Evolutionary conservation across 2,113 vertebrate species (phyloP), one percentile per base, ranked within the genome.

Genomic region (Procapra przewalskii): DNA sequence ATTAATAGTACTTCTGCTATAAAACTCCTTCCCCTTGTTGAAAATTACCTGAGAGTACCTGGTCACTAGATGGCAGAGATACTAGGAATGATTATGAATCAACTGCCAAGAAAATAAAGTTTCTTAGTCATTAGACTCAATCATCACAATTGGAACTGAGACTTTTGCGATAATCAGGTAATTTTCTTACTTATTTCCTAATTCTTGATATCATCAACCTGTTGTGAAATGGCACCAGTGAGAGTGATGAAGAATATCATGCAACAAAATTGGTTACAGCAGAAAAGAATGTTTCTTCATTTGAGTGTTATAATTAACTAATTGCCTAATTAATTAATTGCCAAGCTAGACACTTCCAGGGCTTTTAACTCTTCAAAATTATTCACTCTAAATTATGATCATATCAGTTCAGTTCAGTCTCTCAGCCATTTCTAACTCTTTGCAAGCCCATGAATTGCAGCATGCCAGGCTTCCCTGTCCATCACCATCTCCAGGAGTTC

Each of bases 321-420:
- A 48, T 40, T 88, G 91, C 48, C 96, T 54, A 88, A 27, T 86
- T 89, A 92, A 81, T 40, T 88, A 90, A 77, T 16, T 59, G 93
- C 14, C 2, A 94, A 82, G 7, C 36, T 71, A 60, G 40, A 36
- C 4, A 79, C 55, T 88, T 55, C 12, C 16, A 91, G 86, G 7
- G 5, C 31, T 88, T 90, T 95, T 62, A 95, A 82, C 23, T 83
- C 16, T 94, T 97, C 71, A 96, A 57, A 90, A 75, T 75, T 57
- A 86, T 86, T 95, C 29, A 90, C 75, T 86, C 13, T 59, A 83
- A 96, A 94, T 79, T 82, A 71, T 67, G 14, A 67, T 48, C 92
- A 43, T 13, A 57, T 57, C 23, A 59, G 57, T 59, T 59, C 57
- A 59, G 57, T 59, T 59, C 57, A 59, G 57, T 12, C 57, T 2